Conservation (phyloP, 2,797 vertebrate species). For the Clangula hyemalis region DNA sequence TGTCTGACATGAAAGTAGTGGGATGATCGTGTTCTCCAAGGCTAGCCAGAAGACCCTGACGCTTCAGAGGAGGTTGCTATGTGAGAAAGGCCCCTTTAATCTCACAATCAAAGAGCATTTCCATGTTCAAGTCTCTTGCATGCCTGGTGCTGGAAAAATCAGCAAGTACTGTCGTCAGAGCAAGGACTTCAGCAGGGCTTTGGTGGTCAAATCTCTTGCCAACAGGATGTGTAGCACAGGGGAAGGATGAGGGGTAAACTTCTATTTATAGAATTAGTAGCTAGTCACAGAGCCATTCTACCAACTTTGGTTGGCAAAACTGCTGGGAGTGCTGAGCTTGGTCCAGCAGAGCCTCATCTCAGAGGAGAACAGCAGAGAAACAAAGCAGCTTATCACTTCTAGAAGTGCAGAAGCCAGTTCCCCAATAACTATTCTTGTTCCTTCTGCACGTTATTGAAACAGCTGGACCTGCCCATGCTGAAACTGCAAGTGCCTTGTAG, state of each 20-base stretch:
- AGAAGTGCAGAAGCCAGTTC: background rate
- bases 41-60: background rate
- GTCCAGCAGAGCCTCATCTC: background rate
- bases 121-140: background rate
- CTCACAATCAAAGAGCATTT: background rate
- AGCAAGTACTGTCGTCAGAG: background rate
- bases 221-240: background rate
- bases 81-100: background rate
- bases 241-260: background rate
- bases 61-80: background rate
- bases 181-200: background rate
- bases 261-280: background rate
- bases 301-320: background rate
- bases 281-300: background rate
- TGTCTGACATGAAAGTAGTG: fast-evolving
- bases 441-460: background rate
- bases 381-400: background rate
- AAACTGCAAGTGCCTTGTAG: background rate
- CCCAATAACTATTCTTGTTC: background rate
- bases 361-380: background rate
- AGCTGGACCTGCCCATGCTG: background rate
- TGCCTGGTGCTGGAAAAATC: background rate
- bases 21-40: background rate
- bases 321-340: background rate
- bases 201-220: background rate